Conservation (phyloP, 2,113 vertebrate species). For the Rhodinocichla rosea region DNA sequence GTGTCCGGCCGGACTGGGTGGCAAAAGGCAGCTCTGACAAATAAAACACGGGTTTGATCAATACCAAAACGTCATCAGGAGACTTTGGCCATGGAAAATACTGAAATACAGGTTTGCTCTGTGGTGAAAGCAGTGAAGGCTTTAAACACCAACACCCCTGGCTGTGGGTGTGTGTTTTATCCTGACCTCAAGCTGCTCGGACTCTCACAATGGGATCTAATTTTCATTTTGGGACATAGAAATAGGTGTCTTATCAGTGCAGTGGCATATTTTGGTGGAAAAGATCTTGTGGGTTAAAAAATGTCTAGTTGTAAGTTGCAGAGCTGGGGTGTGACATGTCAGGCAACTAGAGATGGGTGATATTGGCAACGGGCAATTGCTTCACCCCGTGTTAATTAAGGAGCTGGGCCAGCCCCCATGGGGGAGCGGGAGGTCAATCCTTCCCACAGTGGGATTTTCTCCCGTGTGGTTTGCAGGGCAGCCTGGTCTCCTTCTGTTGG, state of each 20-base stretch:
- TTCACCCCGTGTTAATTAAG: neutral
- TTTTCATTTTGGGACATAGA: neutral
- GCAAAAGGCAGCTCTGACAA: neutral
- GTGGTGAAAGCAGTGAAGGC: neutral
- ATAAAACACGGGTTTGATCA: neutral
- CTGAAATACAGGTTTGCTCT: neutral
- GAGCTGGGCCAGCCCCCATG: fast-evolving
- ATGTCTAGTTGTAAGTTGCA: fast-evolving
- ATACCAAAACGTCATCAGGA: neutral
- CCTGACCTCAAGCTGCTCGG: neutral
- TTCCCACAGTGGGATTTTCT: neutral
- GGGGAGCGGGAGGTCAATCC: neutral
- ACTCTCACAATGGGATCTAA: fast-evolving
- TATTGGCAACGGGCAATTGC: fast-evolving
- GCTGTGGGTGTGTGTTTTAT: neutral
- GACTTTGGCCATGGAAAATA: neutral
- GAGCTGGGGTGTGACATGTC: fast-evolving
- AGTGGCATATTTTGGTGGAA: neutral
- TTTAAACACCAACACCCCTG: neutral
- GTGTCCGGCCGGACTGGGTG: fast-evolving
- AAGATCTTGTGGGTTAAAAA: neutral
- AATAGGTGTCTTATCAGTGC: neutral
- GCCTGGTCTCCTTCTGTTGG: fast-evolving
- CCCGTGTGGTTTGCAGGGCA: fast-evolving
- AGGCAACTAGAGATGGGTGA: neutral